phyloP scores from a whole-genome alignment of 1,140 invertebrate species.

The Drepana arcuata region DNA sequence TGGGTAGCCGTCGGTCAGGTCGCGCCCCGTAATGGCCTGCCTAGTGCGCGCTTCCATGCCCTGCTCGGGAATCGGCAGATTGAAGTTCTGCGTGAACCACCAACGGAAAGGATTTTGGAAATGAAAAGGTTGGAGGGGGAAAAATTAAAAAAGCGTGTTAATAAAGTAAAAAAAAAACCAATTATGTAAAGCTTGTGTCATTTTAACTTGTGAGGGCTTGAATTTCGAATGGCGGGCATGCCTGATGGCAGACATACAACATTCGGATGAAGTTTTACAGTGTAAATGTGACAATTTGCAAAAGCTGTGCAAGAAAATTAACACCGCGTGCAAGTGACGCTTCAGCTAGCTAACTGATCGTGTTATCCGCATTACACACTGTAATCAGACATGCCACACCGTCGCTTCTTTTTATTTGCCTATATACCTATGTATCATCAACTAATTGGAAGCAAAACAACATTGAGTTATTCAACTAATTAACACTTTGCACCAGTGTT shows the following conservation, averaged over 20 bases:
- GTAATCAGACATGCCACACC: conserved; percentile 55
- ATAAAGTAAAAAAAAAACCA: conserved; percentile 72
- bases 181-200: conserved; percentile 37
- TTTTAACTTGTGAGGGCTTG: conserved; percentile 16
- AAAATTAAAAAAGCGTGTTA: conserved; percentile 72
- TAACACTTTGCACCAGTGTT: conserved; percentile 25
- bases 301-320: conserved; percentile 23
- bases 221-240: conserved; percentile 29
- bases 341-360: background rate
- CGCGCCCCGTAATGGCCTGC: conserved; percentile 29
- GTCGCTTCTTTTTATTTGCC: conserved; percentile 10
- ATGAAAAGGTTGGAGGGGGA: conserved; percentile 36
- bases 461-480: conserved; percentile 22
- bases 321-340: conserved; percentile 11
- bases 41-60: conserved; percentile 20
- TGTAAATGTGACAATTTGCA: conserved; percentile 8
- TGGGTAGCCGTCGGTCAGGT: conserved; percentile 42
- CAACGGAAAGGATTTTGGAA: conserved; percentile 46
- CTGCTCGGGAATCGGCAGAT: conserved; percentile 52
- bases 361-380: conserved; percentile 25
- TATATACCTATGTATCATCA: conserved; percentile 16
- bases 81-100: conserved; percentile 60
- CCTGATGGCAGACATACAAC: conserved; percentile 30
- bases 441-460: conserved; percentile 23
- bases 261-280: too few relatives aligned